Conservation (phyloP, 2,113 vertebrate genomes). For the Caranx ignobilis region DNA sequence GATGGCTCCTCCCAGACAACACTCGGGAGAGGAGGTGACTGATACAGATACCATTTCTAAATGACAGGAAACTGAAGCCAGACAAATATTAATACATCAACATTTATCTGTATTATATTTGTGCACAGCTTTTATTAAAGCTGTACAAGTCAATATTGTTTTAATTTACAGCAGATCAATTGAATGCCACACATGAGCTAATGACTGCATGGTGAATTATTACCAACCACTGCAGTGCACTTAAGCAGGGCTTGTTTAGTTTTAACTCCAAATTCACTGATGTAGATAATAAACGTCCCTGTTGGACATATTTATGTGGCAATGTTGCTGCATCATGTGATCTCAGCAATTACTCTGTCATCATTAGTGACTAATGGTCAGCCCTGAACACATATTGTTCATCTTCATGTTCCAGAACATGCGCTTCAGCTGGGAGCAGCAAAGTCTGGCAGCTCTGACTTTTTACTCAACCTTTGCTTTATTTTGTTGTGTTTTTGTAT, state of each 20-base stretch:
- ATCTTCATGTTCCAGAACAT: too few species aligned
- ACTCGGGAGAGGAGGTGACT: conserved; percentile 10
- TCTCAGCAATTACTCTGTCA: neutral
- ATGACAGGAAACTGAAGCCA: neutral
- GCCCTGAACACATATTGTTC: neutral
- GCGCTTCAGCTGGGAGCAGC: too few species aligned
- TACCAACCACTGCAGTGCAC: neutral
- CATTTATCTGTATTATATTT: neutral
- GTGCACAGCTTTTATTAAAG: neutral
- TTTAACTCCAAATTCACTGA: neutral
- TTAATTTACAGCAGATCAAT: neutral
- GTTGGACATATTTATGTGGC: neutral
- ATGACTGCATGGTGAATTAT: neutral
- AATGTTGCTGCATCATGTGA: neutral
- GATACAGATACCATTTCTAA: conserved; percentile 12
- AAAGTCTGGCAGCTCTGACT: too few species aligned
- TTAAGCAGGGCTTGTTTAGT: neutral
- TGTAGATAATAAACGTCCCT: neutral
- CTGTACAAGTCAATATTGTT: neutral
- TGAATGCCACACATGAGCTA: neutral
- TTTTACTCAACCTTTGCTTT: too few species aligned
- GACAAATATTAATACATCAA: neutral
- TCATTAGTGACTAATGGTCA: neutral
- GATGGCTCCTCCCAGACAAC: conserved; percentile 18
- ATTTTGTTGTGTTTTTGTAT: too few species aligned